Evolutionary conservation across 2,888 invertebrate species (phyloP).

Genomic region (Rhagophthalmus giganteus): DNA sequence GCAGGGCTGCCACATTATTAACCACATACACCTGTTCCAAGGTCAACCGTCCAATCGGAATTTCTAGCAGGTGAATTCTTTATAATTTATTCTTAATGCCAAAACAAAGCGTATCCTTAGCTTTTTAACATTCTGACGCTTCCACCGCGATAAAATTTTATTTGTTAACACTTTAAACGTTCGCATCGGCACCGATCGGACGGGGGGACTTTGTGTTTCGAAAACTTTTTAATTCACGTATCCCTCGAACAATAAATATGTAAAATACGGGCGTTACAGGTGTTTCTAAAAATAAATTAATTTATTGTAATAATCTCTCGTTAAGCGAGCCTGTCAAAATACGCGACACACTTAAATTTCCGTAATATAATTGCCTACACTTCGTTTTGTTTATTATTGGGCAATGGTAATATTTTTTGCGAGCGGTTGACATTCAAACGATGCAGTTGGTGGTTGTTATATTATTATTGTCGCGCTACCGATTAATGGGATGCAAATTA

Average conservation of each 20-base stretch:
- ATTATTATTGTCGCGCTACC: slow-evolving; percentile 15
- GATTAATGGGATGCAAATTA: slow-evolving; percentile 21
- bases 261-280: neutral
- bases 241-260: neutral
- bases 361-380: no score
- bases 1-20: slow-evolving; percentile 37
- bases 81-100: slow-evolving; percentile 38
- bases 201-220: no score
- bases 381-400: neutral
- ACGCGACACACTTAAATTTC: no score
- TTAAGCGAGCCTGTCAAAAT: no score
- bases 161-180: no score
- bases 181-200: no score
- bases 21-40: slow-evolving; percentile 43
- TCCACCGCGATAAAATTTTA: neutral
- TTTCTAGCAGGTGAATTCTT: slow-evolving; percentile 45
- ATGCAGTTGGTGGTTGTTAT: slow-evolving; percentile 11
- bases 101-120: slow-evolving; percentile 35
- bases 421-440: slow-evolving; percentile 13
- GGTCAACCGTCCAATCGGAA: slow-evolving; percentile 45
- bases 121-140: slow-evolving; percentile 9
- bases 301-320: no score
- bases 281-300: neutral
- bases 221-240: neutral
- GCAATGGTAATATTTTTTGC: neutral